Evolutionary conservation across 2,797 vertebrate genomes (phyloP).

Genomic region (Limosa lapponica): DNA sequence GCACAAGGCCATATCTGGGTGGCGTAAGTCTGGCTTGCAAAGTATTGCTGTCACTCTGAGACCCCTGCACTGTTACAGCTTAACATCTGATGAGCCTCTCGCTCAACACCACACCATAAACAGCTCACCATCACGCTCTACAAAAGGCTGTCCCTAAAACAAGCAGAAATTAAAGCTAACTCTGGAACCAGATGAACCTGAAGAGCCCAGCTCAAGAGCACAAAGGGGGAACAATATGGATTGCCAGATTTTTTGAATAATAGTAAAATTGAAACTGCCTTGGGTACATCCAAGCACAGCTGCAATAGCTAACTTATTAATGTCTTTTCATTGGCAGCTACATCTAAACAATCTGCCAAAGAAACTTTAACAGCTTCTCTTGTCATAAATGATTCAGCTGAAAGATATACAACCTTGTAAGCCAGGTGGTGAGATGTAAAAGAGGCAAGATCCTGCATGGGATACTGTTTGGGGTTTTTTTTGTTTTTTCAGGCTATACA

Average conservation of each 20-base stretch:
- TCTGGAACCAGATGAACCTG: neutral
- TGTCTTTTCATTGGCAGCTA: conserved; percentile 58
- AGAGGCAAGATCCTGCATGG: neutral
- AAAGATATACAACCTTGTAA: conserved; percentile 56
- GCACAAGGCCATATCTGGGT: neutral
- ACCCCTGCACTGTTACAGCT: neutral
- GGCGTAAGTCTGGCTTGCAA: neutral
- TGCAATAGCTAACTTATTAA: conserved; percentile 41
- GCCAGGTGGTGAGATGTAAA: conserved; percentile 55
- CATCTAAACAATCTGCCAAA: conserved; percentile 58
- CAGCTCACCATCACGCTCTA: neutral
- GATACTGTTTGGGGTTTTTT: neutral
- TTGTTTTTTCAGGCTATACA: neutral
- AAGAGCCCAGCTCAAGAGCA: neutral
- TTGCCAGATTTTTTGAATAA: conserved; percentile 27
- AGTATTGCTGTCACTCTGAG: neutral
- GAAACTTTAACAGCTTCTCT: conserved; percentile 43
- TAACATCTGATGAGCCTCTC: neutral
- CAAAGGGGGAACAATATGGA: neutral
- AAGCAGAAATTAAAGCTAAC: neutral
- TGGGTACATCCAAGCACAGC: conserved; percentile 39
- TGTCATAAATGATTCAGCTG: conserved; percentile 56
- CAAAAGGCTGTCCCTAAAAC: neutral
- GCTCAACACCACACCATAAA: neutral
- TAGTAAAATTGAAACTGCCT: conserved; percentile 23